Percentiles rank a stretch among this genome's conserved stretches.
These are phyloP conservation scores for Subanguina moxae DNA, from an alignment of 1,140 invertebrate genomes.

Conservation along the genomic window DNA sequence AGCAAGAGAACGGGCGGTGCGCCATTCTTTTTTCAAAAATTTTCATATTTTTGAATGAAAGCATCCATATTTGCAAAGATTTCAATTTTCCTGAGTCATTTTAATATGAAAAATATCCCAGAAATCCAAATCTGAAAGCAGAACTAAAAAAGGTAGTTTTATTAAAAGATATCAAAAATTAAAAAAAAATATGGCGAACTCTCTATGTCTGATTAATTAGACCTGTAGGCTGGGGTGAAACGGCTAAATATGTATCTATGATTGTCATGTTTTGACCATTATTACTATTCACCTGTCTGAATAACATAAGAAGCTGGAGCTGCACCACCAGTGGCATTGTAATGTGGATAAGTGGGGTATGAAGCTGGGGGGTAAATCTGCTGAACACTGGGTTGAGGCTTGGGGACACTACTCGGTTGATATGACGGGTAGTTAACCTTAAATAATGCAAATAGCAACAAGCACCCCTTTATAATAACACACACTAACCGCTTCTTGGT, in stretches of 20 bases:
- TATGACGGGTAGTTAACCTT: conserved; percentile 32
- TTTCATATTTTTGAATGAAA: no score
- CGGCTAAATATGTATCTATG: conserved; percentile 4
- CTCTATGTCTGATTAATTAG: no score
- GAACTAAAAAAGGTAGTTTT: neutral
- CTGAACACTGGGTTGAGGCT: neutral
- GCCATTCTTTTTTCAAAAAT: no score
- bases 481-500: conserved; percentile 28
- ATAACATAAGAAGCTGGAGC: conserved; percentile 18
- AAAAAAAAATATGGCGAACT: neutral
- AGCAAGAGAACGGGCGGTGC: no score
- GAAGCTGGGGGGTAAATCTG: neutral
- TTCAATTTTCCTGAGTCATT: no score
- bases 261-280: neutral
- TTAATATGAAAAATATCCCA: no score
- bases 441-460: no score
- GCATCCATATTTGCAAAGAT: no score
- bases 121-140: no score
- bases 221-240: neutral
- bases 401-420: conserved; percentile 20
- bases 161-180: conserved; percentile 2
- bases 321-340: conserved; percentile 3
- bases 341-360: neutral
- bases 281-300: conserved; percentile 10
- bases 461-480: no score